Evolutionary conservation across 2,113 vertebrate species (phyloP).

Genomic region (rat (Rattus norvegicus)): GRCr8 NC_086024.1:144856501-144857000

Average conservation of each 20-base stretch:
- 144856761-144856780: too few relatives aligned
- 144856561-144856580: not conserved
- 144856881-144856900: not conserved
- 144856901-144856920: slow-evolving; percentile 20
- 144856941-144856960: not conserved
- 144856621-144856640: not conserved
- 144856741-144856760: not conserved
- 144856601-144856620: not conserved
- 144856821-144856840: not conserved
- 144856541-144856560: not conserved
- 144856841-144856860: not conserved
- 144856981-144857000: slow-evolving; percentile 42
- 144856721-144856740: not conserved
- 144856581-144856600: not conserved
- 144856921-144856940: slow-evolving; percentile 6
- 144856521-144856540: not conserved
- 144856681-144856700: not conserved
- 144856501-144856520: not conserved
- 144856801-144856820: too few relatives aligned
- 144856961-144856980: slow-evolving; percentile 45
- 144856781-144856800: too few relatives aligned
- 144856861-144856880: not conserved
- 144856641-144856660: not conserved
- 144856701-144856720: not conserved
- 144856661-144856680: not conserved